Conservation (phyloP, 2,888 invertebrate genomes). For the Hypomecis atomaria region DNA sequence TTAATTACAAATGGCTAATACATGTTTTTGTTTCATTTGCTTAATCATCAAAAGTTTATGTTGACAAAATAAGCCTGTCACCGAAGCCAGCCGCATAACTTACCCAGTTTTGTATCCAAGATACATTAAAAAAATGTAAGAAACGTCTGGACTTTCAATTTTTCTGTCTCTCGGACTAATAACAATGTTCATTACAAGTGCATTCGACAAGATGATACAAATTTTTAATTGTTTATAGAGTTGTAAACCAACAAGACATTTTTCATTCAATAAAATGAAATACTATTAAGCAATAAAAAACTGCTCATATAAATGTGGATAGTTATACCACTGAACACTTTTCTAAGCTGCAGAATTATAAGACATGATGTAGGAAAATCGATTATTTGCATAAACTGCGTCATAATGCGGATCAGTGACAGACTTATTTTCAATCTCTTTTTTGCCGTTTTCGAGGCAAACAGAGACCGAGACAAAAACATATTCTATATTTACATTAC, state of each 20-base stretch:
- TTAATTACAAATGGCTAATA: too few species aligned
- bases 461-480: slow-evolving; percentile 59
- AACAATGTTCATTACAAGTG: background rate
- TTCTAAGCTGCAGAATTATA: background rate
- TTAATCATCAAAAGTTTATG: slow-evolving; percentile 10
- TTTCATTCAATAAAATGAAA: too few species aligned
- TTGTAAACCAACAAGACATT: too few species aligned
- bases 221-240: background rate
- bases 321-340: background rate
- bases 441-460: slow-evolving; percentile 48
- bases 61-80: slow-evolving; percentile 20
- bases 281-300: too few species aligned
- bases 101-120: too few species aligned
- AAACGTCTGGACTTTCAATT: too few species aligned
- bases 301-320: too few species aligned
- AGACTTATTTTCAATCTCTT: slow-evolving; percentile 42
- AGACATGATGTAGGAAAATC: slow-evolving; percentile 10
- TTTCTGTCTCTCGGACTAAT: background rate
- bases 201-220: background rate
- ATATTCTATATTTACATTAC: slow-evolving; percentile 73
- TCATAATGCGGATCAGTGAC: slow-evolving; percentile 29
- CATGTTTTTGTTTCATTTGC: slow-evolving; percentile 20
- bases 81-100: slow-evolving; percentile 8
- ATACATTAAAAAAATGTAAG: too few species aligned
- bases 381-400: slow-evolving; percentile 13